These are phyloP conservation scores for Hypomesus transpacificus DNA, from an alignment of 2,113 vertebrate species.

Conservation along the genomic window DNA sequence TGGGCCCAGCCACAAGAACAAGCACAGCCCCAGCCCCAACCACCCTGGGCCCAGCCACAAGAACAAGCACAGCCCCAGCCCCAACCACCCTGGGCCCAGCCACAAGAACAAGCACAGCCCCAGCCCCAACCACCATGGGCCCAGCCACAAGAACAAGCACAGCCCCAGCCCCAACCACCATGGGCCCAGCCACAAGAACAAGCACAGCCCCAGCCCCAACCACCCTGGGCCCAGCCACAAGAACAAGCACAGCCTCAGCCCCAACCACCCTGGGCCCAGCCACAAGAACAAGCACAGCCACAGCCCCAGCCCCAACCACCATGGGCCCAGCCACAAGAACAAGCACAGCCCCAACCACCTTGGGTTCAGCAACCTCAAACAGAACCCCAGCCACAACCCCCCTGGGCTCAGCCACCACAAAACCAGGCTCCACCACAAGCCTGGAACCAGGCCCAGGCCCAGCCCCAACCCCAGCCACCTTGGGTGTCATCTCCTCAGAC, in stretches of 20 bases:
- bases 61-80: constrained; percentile 55
- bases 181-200: constrained; percentile 28
- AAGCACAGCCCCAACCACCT: constrained; percentile 35
- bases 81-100: constrained; percentile 56
- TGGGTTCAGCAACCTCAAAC: constrained; percentile 26
- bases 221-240: constrained; percentile 30
- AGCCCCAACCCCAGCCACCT: constrained; percentile 51
- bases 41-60: constrained; percentile 54
- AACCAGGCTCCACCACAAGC: constrained; percentile 46
- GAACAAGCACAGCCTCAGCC: constrained; percentile 40
- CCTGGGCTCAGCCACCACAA: constrained; percentile 56
- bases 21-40: constrained; percentile 42
- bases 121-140: constrained; percentile 46
- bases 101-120: constrained; percentile 26
- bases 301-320: constrained; percentile 36
- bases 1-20: constrained; percentile 54
- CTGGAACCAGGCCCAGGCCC: constrained; percentile 52
- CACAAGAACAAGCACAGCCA: constrained; percentile 29
- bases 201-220: constrained; percentile 36
- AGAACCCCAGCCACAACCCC: constrained; percentile 46
- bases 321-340: constrained; percentile 16
- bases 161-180: constrained; percentile 42
- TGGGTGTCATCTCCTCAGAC: constrained; percentile 52
- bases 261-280: constrained; percentile 56
- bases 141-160: constrained; percentile 30